Evolutionary conservation across 2,113 vertebrate species (phyloP).

Genomic region (Lynx canadensis): DNA sequence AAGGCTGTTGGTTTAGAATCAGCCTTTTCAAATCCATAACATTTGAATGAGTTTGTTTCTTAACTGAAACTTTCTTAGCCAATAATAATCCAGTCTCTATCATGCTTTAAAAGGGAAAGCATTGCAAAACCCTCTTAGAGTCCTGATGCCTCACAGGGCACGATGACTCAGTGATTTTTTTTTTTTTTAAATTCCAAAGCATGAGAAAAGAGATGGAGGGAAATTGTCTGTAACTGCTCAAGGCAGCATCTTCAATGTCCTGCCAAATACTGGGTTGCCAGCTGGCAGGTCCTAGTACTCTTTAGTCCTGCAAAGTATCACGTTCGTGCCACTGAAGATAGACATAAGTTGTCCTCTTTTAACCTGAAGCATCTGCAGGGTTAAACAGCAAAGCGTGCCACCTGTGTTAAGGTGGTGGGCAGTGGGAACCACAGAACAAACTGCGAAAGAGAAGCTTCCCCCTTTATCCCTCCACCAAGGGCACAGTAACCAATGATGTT

Average conservation of each 20-base stretch:
- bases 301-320: constrained; percentile 48
- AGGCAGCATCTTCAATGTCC: constrained; percentile 19
- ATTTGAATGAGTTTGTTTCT: not conserved
- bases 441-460: not conserved
- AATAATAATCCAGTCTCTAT: not conserved
- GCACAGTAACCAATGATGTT: not conserved
- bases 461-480: not conserved
- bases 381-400: not conserved
- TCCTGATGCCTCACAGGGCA: constrained; percentile 32
- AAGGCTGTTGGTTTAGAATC: not conserved
- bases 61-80: not conserved
- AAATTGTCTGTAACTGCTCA: constrained; percentile 66
- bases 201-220: not conserved
- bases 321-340: constrained; percentile 45
- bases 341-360: constrained; percentile 56
- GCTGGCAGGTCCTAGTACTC: constrained; percentile 22
- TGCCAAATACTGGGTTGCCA: constrained; percentile 58
- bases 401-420: not conserved
- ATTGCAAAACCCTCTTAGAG: not conserved
- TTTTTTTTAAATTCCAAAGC: not conserved
- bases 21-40: constrained; percentile 46
- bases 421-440: not conserved
- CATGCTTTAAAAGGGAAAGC: constrained; percentile 43
- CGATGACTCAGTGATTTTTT: constrained; percentile 27
- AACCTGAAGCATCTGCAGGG: constrained; percentile 63